Base-by-base conservation (phyloP, 2,797 vertebrate species). In the Alca torda region DNA sequence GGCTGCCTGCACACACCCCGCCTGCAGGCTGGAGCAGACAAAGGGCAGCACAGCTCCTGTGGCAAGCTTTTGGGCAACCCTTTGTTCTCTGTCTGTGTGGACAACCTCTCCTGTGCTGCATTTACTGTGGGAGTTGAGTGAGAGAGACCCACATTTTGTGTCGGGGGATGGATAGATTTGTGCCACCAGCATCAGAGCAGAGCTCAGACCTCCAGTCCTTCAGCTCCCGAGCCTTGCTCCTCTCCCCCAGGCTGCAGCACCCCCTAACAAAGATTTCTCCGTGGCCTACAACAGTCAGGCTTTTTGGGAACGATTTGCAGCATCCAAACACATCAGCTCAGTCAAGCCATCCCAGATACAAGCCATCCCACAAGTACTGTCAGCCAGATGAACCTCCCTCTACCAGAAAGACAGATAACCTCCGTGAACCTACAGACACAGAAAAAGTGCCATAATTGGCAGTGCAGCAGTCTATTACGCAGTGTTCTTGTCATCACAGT, bases 51-150 rank as follows among this genome's bases (percentile, higher is more conserved):
- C 0, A 10, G 39, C 39, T 70, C 16, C 72, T 20, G 11, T 16
- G 64, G 16, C 17, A 73, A 61, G 14, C 11, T 77, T 67, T 31
- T 19, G 37, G 57, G 19, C 16, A 64, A 1, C 6, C 5, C 13
- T 35, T 20, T 59, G 48, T 26, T n/a, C 45, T 80, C 26, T 8
- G 1, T 21, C 48, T 0, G 0, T 39, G 20, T 3, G 5, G 21
- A 72, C 39, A 68, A 24, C 24, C 16, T n/a, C 6, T 41, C 23
- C 51, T 51, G 39, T 21, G 23, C 68, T 48, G 74, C 1, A 4
- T 6, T 19, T 16, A 6, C 35, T 68, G n/a, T 9, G 33, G 35
- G 33, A 79, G 23, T 12, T 0, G 0, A 35, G 26, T 28, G 43
- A 59, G n/a, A 74, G 24, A 65, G 6, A 60, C 13, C 16, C 33